Evolutionary conservation across 1,140 invertebrate genomes (phyloP), one percentile per base, ranked within the genome.

Genomic region (Ostrea denselamellosa): DNA sequence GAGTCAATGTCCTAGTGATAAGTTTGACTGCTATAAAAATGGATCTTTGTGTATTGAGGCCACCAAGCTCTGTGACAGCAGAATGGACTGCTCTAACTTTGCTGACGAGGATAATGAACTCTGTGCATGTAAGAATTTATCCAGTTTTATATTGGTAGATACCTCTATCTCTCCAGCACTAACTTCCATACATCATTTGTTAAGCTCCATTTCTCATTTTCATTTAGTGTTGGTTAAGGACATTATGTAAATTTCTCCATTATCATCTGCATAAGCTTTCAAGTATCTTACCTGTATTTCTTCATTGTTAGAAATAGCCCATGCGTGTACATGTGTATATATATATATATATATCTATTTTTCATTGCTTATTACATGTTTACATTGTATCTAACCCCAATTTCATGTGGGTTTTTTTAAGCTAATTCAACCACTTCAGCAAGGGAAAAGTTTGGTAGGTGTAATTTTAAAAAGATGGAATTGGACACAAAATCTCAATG

Each of bases 41-140:
- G 92, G 92, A 8, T 86, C 85, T 10, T 44, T 89, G 10, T 94
- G 93, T 87, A 92, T 94, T 77, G 77, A 87, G 2, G 68, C 84
- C 0, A 25, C 68, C 0, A 62, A 87, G 68, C 87, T 92, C 0
- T 94, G 94, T 92, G 91, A 94, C 86, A 90, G 90, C 8, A 86
- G 84, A 22, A 87, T 86, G 22, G 92, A 94, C 88, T 95, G 93
- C 92, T 90, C 83, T 9, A 56, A 91, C 85, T 90, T 87, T 44
- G 85, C 90, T 81, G 93, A 93, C 88, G 92, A 93, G 87, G 52
- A 52, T 22, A 82, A 54, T 19, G 53, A 68, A 3, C 22, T 86
- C 7, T 93, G 93, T 89, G 71, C 86, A 85, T 81, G 92, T 92
- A 87, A 89, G 90, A 89, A 56, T 54, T 0, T 53, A 17, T 84